phyloP scores from a whole-genome alignment of 2,797 vertebrate species.

The Neomorphus geoffroyi region DNA sequence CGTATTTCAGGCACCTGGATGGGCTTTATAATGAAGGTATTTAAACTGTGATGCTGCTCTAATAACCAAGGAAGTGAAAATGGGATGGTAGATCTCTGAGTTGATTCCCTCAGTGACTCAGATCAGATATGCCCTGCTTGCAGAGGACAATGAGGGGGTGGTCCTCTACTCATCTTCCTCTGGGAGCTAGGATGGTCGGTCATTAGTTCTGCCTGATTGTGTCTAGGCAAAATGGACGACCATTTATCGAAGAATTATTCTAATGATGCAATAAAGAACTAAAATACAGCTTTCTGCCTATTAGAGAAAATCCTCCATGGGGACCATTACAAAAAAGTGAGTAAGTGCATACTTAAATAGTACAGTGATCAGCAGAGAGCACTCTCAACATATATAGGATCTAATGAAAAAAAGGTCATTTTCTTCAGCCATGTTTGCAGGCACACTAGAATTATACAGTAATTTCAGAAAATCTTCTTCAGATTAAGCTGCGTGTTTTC shows the following conservation, averaged over 20 bases:
- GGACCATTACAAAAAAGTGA: not conserved
- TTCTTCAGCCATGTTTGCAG: not conserved
- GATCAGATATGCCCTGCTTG: not conserved
- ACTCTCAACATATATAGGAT: accelerated
- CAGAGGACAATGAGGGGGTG: not conserved
- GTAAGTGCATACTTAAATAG: not conserved
- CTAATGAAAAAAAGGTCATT: not conserved
- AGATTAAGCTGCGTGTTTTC: not conserved
- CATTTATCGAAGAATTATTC: not conserved
- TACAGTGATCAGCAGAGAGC: not conserved
- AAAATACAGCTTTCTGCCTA: not conserved
- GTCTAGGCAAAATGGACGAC: not conserved
- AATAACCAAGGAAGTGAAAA: not conserved
- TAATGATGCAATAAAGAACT: not conserved
- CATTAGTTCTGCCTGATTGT: not conserved
- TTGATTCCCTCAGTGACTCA: not conserved
- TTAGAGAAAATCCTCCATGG: not conserved
- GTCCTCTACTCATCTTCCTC: not conserved
- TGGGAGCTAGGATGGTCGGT: not conserved
- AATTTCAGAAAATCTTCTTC: not conserved
- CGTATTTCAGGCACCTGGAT: not conserved
- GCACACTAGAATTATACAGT: not conserved
- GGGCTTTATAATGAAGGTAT: not conserved
- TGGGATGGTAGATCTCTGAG: not conserved
- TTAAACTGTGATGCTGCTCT: not conserved